Evolutionary conservation across 2,113 vertebrate species (phyloP).

Genomic region (Neodon shergylaensis): DNA sequence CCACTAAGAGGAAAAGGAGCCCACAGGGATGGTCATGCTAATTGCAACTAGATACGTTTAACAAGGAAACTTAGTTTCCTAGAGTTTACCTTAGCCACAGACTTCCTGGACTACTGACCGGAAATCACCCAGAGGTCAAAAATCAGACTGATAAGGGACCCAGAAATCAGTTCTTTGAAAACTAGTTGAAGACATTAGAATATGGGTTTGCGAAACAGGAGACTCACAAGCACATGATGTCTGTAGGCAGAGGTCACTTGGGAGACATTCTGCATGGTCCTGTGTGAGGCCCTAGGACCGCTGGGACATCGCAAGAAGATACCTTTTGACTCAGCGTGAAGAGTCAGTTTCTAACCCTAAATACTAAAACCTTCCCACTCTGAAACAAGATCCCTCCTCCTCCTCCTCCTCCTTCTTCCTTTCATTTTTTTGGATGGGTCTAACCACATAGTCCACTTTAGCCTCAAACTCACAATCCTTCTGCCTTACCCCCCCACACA

Average conservation of each 20-base stretch:
- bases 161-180: conserved; percentile 1
- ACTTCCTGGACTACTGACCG: background rate
- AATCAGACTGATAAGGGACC: background rate
- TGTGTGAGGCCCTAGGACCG: background rate
- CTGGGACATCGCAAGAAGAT: background rate
- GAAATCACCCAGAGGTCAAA: conserved; percentile 47
- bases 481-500: background rate
- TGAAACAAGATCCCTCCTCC: background rate
- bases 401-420: too few relatives aligned
- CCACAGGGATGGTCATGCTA: background rate
- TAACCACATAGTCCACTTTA: background rate
- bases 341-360: background rate
- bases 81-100: conserved; percentile 16
- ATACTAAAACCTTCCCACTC: background rate
- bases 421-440: background rate
- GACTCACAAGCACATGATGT: background rate
- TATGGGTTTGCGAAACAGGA: background rate
- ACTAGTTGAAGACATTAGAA: background rate
- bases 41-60: background rate
- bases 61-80: background rate
- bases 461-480: background rate
- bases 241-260: background rate
- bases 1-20: background rate
- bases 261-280: background rate
- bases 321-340: conserved; percentile 11